Conservation (phyloP, 2,113 vertebrate species). For the Gadus macrocephalus region DNA sequence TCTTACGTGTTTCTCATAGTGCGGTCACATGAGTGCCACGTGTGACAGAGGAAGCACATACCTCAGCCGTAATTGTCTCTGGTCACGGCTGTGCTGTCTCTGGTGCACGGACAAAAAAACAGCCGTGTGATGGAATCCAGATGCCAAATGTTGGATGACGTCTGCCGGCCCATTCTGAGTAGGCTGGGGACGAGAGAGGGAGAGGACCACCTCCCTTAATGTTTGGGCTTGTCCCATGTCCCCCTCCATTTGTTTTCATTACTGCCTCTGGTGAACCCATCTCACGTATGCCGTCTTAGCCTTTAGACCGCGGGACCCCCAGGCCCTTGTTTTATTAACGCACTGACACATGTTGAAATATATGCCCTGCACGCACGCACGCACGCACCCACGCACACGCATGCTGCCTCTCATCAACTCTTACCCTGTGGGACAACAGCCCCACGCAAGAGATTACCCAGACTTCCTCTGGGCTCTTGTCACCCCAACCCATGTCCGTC, state of each 20-base stretch:
- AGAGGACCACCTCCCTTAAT: background rate
- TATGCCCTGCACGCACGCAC: constrained; percentile 15
- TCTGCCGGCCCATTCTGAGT: constrained; percentile 29
- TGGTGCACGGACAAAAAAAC: constrained; percentile 46
- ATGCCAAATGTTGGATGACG: constrained; percentile 53
- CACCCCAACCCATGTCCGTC: constrained; percentile 8
- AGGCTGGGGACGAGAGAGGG: constrained; percentile 11
- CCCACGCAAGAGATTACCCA: constrained; percentile 43
- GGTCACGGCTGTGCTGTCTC: constrained; percentile 47
- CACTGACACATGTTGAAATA: no score
- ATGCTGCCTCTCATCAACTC: constrained; percentile 38
- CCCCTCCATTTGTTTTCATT: background rate
- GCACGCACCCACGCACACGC: constrained; percentile 29
- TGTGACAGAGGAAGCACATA: constrained; percentile 56
- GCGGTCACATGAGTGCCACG: constrained; percentile 44
- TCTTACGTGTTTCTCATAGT: constrained; percentile 16
- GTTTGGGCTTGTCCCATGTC: constrained; percentile 8
- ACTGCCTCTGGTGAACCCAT: no score
- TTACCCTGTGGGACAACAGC: constrained; percentile 35
- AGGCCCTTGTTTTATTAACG: no score
- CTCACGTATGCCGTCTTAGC: no score
- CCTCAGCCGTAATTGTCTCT: constrained; percentile 50
- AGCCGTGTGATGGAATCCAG: constrained; percentile 59
- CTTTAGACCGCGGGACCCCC: no score
- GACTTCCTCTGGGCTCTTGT: constrained; percentile 28